These are phyloP conservation scores for Prunella strophiata DNA, from an alignment of 2,797 vertebrate species.

Conservation along the genomic window DNA sequence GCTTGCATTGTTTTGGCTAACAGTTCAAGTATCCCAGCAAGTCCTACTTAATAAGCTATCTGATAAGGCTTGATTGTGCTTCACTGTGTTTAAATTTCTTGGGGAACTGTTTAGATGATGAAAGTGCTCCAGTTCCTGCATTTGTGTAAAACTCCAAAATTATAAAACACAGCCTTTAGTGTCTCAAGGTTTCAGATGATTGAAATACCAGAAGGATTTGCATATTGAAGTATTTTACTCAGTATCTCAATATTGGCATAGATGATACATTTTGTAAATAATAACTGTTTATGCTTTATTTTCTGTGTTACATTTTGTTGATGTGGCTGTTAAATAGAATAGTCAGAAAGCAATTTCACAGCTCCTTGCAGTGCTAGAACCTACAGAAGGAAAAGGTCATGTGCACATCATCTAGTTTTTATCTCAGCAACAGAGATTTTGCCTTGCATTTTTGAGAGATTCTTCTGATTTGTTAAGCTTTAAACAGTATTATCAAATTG, in stretches of 20 bases:
- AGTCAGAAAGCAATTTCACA: neutral
- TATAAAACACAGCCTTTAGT: neutral
- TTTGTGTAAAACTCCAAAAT: slow-evolving; percentile 49
- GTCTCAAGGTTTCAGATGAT: neutral
- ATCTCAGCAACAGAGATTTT: neutral
- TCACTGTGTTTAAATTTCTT: slow-evolving; percentile 52
- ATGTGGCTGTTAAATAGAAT: neutral
- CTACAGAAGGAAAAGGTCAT: neutral
- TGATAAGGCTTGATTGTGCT: slow-evolving; percentile 59
- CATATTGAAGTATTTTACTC: neutral
- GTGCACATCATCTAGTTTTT: neutral
- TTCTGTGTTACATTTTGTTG: neutral
- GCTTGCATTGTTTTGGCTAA: slow-evolving; percentile 20
- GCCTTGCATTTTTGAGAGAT: neutral
- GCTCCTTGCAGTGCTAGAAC: neutral
- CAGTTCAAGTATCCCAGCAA: slow-evolving; percentile 43
- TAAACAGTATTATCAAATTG: neutral
- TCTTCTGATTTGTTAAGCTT: neutral
- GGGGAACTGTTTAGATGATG: slow-evolving; percentile 48
- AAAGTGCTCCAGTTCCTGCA: neutral
- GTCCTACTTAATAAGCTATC: slow-evolving; percentile 47
- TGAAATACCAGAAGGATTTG: neutral
- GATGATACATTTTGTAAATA: neutral
- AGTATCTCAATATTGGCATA: neutral
- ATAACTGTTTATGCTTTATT: neutral